Evolutionary conservation across 2,113 vertebrate species (phyloP), one percentile per base, ranked within the genome.

Genomic region (Tetrax tetrax): DNA sequence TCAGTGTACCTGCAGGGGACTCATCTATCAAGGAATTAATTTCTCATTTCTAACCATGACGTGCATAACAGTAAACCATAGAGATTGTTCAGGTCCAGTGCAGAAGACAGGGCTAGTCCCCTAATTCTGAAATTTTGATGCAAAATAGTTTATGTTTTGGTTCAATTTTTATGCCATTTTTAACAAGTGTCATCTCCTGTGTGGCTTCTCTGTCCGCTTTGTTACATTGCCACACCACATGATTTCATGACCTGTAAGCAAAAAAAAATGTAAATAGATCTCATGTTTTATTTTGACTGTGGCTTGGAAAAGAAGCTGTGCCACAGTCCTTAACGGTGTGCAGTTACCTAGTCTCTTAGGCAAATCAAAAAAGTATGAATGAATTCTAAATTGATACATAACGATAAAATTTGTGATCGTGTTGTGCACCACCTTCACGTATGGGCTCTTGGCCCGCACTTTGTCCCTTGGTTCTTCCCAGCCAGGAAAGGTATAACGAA

Each of bases 1-100:
- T 25, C 12, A 4, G 28, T 6, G 1, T 90, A 96, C 86, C 95
- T 97, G 48, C 81, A 96, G 93, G 89, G 89, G 89, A 90, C 91
- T 96, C 84, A 89, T 92, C 96, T 96, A 93, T 95, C 91, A 80
- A 89, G 88, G 85, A 97, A 96, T 71, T 97, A 25, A 94, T 94
- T 95, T 95, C 90, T 86, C 53, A 12, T 97, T 97, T 97, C 80
- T 96, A 27, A 89, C 86, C 83, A 51, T 86, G 85, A 92, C n/a
- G 27, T 83, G 84, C 94, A 61, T 96, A 97, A 89, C 89, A 97
- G 83, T 91, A 96, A 98, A 90, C 66, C 81, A 66, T 90, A 11
- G 4, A 37, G 70, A 81, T 65, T 51, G 27, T 69, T 87, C 53
- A 22, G 64, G 79, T 53, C 81, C 64, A 90, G 63, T 66, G 65